Evolutionary conservation across 2,113 vertebrate species (phyloP), one percentile per base, ranked within the genome.

Genomic region (Bubo scandiacus): DNA sequence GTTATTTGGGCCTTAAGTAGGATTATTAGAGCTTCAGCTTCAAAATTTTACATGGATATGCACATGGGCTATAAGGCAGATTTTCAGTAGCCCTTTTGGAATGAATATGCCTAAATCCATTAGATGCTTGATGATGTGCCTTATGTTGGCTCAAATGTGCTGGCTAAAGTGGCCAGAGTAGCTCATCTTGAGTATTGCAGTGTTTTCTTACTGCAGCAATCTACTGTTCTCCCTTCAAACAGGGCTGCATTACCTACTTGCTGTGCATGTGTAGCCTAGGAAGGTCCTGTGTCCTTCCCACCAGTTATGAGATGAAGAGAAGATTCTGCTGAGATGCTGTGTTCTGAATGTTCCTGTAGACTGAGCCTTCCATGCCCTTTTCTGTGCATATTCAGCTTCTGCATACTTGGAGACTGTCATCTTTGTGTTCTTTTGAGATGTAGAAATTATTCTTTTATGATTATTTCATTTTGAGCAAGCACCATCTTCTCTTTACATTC

Each of bases 371-470:
- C 12, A 0, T 70, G 27, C 12, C 36, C 36, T 88, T 79, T 79
- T 72, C 26, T 82, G 34, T 86, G 15, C 7, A 4, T 36, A 15
- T 67, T 67, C 2, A 12, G 5, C 26, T 90, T 88, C 29, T 52
- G 38, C 29, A 22, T 11, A 15, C 45, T 43, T 42, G n/a, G 17
- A n/a, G 5, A 26, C 21, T 71, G 13, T 62, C 2, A 0, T 67
- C n/a, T 83, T 86, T 81, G 9, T 0, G 0, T 51, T 78, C 21
- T 21, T 13, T 81, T 32, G 12, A 43, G 27, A 21, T 15, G 30
- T 6, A 77, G 38, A 62, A 86, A 47, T 67, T 74, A 20, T 38
- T 81, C 12, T 38, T 40, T 45, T 70, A 32, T 2, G 9, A 61
- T 36, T 1, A 29, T 73, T 94, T 86, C 2, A 19, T 81, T 94